Evolutionary conservation across 2,113 vertebrate genomes (phyloP).

Genomic region (Muscicapa adusta): DNA sequence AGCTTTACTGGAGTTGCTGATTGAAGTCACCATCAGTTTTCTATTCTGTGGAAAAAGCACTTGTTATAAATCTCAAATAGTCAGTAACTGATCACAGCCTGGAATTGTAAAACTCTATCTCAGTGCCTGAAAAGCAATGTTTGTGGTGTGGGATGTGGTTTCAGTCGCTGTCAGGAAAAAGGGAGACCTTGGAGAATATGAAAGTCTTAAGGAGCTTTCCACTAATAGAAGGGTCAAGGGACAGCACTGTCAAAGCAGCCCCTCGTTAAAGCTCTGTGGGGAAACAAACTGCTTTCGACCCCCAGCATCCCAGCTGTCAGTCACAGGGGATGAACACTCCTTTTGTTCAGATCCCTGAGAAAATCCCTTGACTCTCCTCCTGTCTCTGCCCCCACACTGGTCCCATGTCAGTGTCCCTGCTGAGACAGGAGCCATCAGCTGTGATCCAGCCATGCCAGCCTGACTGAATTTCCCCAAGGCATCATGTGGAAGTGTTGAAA

Average conservation of each 20-base stretch:
- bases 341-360: background rate
- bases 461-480: background rate
- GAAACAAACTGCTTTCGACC: slow-evolving; percentile 50
- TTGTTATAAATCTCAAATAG: slow-evolving; percentile 36
- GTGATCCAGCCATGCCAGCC: background rate
- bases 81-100: slow-evolving; percentile 6
- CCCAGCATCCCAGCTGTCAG: background rate
- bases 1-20: background rate
- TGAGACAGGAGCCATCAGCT: background rate
- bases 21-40: background rate
- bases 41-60: background rate
- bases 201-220: slow-evolving; percentile 55
- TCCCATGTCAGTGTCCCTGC: background rate
- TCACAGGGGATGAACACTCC: background rate
- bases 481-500: background rate
- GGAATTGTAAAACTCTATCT: slow-evolving; percentile 26
- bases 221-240: slow-evolving; percentile 47
- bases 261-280: slow-evolving; percentile 20
- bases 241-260: slow-evolving; percentile 8
- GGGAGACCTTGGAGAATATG: slow-evolving; percentile 62
- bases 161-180: slow-evolving; percentile 61
- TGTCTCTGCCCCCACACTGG: background rate
- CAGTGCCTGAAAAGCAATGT: slow-evolving; percentile 48
- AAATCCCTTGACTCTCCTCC: background rate
- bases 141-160: slow-evolving; percentile 61